A percentile compares a stretch with the other conserved stretches of the same genome.
These are phyloP conservation scores for Dipus sagitta DNA, from an alignment of 2,797 vertebrate genomes.

Conservation along the genomic window DNA sequence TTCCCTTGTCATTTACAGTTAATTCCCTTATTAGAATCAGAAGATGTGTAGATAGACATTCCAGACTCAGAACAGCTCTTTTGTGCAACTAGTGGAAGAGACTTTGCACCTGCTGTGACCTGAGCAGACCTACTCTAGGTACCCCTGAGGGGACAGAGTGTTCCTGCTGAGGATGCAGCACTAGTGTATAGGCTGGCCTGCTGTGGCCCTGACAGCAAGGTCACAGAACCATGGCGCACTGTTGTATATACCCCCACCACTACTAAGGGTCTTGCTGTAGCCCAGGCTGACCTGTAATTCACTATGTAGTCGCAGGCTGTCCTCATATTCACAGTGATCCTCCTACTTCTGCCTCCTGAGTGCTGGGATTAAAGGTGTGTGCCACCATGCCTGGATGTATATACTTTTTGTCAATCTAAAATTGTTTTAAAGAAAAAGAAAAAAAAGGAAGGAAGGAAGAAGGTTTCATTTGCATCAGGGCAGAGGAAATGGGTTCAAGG, in stretches of 20 bases:
- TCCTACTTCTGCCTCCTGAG: no score
- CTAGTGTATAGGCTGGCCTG: neutral
- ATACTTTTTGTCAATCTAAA: neutral
- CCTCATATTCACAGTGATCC: no score
- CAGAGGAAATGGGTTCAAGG: neutral
- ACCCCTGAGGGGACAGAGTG: no score
- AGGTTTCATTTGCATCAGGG: neutral
- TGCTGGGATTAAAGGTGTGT: no score
- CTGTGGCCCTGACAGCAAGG: fast-evolving
- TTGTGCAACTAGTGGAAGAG: neutral
- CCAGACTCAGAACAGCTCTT: neutral
- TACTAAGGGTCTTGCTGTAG: no score
- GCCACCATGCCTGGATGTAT: no score
- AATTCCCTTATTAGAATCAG: neutral
- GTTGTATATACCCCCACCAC: no score
- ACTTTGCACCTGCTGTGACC: neutral
- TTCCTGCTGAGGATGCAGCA: no score
- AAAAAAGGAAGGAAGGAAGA: neutral
- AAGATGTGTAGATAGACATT: neutral
- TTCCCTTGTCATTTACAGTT: neutral
- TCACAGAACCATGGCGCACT: fast-evolving
- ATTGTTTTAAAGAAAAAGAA: neutral
- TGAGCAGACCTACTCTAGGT: neutral
- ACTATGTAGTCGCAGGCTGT: no score
- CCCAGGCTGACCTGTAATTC: no score